phyloP scores from a whole-genome alignment of 2,888 invertebrate species.

The Liodrosophila aerea region DNA sequence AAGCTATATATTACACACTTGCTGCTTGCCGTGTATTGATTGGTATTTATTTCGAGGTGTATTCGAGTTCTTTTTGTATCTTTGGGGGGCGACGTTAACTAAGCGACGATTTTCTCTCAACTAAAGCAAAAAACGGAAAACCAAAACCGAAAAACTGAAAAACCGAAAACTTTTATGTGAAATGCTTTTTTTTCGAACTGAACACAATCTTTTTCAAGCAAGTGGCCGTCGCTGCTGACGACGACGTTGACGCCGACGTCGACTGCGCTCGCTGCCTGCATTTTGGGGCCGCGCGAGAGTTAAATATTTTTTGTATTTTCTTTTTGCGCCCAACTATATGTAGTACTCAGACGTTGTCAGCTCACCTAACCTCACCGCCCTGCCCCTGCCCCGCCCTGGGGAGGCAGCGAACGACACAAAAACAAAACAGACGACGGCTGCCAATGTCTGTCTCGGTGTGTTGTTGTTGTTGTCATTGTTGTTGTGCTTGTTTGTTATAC shows the following conservation, averaged over 20 bases:
- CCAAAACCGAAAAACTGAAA: slow-evolving; percentile 62
- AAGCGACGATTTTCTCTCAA: slow-evolving; percentile 83
- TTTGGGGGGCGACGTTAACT: slow-evolving; percentile 80
- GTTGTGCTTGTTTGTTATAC: slow-evolving; percentile 25
- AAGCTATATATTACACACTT: slow-evolving; percentile 44
- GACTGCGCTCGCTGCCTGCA: slow-evolving; percentile 57
- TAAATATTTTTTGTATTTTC: neutral
- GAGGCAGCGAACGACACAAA: slow-evolving; percentile 19
- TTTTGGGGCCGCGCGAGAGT: slow-evolving; percentile 59
- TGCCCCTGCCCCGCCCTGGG: slow-evolving; percentile 2
- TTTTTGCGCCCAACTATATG: slow-evolving; percentile 51
- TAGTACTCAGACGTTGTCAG: slow-evolving; percentile 36
- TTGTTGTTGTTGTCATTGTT: slow-evolving; percentile 29
- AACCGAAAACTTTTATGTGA: slow-evolving; percentile 66
- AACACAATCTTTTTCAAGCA: slow-evolving; percentile 49
- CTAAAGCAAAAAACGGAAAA: slow-evolving; percentile 81
- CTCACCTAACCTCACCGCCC: slow-evolving; percentile 8
- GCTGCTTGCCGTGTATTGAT: slow-evolving; percentile 32
- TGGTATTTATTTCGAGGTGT: slow-evolving; percentile 26
- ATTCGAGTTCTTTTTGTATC: slow-evolving; percentile 45
- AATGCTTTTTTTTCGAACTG: slow-evolving; percentile 62
- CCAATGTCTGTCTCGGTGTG: slow-evolving; percentile 59
- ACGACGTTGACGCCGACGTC: slow-evolving; percentile 9
- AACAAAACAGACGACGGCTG: slow-evolving; percentile 41
- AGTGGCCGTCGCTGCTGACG: slow-evolving; percentile 45